phyloP scores from a whole-genome alignment of 2,797 vertebrate genomes.

The Pangasius mekongensis region DNA sequence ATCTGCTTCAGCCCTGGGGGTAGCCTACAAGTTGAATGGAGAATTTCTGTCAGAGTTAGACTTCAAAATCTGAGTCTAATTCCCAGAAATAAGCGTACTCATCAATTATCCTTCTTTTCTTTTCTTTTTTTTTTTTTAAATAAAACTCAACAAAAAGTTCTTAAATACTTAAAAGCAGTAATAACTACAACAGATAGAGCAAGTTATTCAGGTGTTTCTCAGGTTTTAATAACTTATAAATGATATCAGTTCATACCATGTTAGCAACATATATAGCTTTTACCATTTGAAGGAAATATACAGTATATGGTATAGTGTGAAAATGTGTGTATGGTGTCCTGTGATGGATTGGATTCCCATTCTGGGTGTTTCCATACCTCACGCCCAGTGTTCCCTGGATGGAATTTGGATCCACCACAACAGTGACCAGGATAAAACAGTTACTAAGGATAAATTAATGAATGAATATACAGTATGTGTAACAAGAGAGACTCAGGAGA shows the following conservation, averaged over 20 bases:
- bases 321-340: neutral
- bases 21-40: slow-evolving; percentile 30
- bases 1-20: slow-evolving; percentile 44
- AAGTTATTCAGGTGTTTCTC: neutral
- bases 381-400: neutral
- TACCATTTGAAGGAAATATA: neutral
- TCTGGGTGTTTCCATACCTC: neutral
- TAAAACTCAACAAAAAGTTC: neutral
- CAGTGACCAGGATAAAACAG: neutral
- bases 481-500: neutral
- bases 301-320: neutral
- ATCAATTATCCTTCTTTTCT: neutral
- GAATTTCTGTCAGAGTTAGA: slow-evolving; percentile 31
- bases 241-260: neutral
- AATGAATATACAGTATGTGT: neutral
- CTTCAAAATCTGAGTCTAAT: slow-evolving; percentile 1
- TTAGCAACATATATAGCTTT: neutral
- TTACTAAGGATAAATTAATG: neutral
- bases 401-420: neutral
- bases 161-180: neutral
- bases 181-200: neutral
- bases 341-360: neutral
- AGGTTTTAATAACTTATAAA: neutral
- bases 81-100: slow-evolving; percentile 8
- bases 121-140: too few species aligned